Evolutionary conservation across 23 tunicate species (phyloP).

Genomic region (Styela clava): DNA sequence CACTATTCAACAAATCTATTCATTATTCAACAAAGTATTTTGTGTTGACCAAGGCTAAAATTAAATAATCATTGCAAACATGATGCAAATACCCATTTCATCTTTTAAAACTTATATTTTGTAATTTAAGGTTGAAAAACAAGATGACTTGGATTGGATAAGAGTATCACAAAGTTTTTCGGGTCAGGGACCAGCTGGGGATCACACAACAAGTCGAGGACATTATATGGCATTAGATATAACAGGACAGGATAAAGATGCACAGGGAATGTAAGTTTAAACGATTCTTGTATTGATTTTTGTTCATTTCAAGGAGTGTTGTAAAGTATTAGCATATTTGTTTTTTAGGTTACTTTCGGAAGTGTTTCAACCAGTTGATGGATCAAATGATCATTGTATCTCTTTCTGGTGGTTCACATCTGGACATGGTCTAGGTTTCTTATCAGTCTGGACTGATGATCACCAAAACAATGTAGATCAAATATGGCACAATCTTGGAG

Average conservation of each 20-base stretch:
- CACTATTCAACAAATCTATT: too few species aligned
- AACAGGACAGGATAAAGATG: constrained; percentile 19
- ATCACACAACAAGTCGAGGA: constrained; percentile 71
- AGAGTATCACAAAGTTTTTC: constrained; percentile 32
- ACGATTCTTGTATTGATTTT: too few species aligned
- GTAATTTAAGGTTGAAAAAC: constrained; percentile 3
- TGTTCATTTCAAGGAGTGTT: too few species aligned
- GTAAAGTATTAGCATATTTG: too few species aligned
- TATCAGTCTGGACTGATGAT: constrained; percentile 5
- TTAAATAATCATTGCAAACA: too few species aligned
- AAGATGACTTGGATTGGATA: constrained; percentile 64
- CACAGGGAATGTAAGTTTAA: not conserved
- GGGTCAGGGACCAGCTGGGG: constrained; percentile 35
- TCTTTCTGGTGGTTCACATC: constrained; percentile 57
- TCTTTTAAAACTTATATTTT: too few species aligned
- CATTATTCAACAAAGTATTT: too few species aligned
- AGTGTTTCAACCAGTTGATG: constrained; percentile 29
- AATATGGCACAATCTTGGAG: constrained; percentile 17
- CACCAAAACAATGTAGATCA: not conserved
- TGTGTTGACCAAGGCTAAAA: too few species aligned
- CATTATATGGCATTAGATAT: constrained; percentile 55
- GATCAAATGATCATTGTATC: constrained; percentile 41
- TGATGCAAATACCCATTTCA: too few species aligned
- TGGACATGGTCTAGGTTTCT: constrained; percentile 16
- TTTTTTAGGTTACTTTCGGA: constrained; percentile 71